These are phyloP conservation scores for Trichonephila inaurata DNA, from an alignment of 1,140 invertebrate species.

Conservation along the genomic window DNA sequence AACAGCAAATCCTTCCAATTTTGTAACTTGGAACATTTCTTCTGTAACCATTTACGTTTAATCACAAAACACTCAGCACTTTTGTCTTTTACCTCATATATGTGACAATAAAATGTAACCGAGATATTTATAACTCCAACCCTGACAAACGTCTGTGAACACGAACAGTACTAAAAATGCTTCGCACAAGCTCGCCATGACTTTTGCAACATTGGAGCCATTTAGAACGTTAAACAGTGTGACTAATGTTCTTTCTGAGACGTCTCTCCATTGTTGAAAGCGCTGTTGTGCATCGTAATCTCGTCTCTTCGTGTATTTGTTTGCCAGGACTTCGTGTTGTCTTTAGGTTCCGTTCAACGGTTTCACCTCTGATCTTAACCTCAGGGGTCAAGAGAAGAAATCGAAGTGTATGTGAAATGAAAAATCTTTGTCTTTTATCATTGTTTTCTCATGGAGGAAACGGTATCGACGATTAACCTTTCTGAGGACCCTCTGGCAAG, in stretches of 20 bases:
- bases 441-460: not conserved
- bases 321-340: not conserved
- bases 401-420: constrained; percentile 3
- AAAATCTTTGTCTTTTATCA: not conserved
- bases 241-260: not conserved
- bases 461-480: no score
- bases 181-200: not conserved
- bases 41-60: no score
- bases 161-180: not conserved
- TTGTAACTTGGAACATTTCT: no score
- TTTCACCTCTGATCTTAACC: not conserved
- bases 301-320: not conserved
- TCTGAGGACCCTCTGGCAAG: no score
- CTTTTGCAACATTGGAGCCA: not conserved
- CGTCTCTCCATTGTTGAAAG: not conserved
- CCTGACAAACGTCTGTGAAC: not conserved
- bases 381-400: not conserved
- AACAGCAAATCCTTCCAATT: no score
- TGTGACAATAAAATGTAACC: no score
- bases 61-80: no score
- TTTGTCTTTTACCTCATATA: no score
- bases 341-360: not conserved
- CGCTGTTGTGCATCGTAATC: constrained; percentile 7
- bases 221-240: constrained; percentile 27
- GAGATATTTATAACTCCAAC: no score